Evolutionary conservation across 2,888 invertebrate genomes (phyloP).

Genomic region (Brenthis hecate): DNA sequence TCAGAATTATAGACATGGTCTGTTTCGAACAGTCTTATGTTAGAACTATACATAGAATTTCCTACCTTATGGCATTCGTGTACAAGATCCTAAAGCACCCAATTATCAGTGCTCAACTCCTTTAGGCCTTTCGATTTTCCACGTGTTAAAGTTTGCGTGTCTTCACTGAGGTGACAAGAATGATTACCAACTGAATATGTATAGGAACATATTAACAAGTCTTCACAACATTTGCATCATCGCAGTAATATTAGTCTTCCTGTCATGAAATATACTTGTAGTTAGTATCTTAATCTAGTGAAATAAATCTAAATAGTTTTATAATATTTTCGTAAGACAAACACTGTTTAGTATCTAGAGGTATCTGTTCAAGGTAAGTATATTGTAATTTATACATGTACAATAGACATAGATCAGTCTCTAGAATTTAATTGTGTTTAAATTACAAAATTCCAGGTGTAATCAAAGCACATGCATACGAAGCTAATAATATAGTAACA

Average conservation of each 20-base stretch:
- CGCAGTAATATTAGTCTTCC: constrained; percentile 39
- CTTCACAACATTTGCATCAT: constrained; percentile 74
- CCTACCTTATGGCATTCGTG: constrained; percentile 10
- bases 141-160: constrained; percentile 41
- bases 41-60: constrained; percentile 6
- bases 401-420: too few species aligned
- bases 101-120: constrained; percentile 5
- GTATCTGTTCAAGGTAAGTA: too few species aligned
- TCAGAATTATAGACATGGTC: constrained; percentile 50
- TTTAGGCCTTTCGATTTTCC: constrained; percentile 38
- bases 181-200: constrained; percentile 63
- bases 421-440: too few species aligned
- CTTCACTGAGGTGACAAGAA: constrained; percentile 68
- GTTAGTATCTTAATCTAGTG: not conserved
- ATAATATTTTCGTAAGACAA: too few species aligned
- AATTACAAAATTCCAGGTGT: too few species aligned
- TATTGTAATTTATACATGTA: too few species aligned
- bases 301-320: too few species aligned
- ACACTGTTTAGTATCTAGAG: too few species aligned
- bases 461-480: too few species aligned
- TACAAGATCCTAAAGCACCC: constrained; percentile 16
- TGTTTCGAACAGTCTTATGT: constrained; percentile 48
- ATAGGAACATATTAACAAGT: constrained; percentile 76
- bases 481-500: too few species aligned
- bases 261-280: constrained; percentile 40